Base-by-base conservation (phyloP, 1,140 invertebrate genomes). In the Ostrea denselamellosa region DNA sequence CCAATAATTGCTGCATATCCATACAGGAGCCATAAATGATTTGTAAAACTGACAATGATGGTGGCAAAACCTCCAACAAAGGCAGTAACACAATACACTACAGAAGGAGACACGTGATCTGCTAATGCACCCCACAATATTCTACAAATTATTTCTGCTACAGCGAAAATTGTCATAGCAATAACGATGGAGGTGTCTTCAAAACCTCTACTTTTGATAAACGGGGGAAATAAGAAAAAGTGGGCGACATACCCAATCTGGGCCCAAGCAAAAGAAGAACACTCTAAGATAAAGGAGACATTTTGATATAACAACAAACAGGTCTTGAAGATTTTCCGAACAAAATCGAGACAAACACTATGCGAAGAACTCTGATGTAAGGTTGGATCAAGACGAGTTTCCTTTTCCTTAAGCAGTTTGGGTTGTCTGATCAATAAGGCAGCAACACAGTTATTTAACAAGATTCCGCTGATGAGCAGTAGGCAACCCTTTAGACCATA, bases 401-500 rank as follows among this genome's bases (percentile, higher is more conserved):
- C n/a, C 5, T 17, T 17, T n/a, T 19, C 56, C 17, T 62, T 62
- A 7, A 62, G 56, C 56, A 19, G 56, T 17, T 62, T 5, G 14
- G 56, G 56, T 17, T 62, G 56, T 17, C 56, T 17, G 17, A 62
- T 62, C 14, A 62, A 62, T 17, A n/a, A 62, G 2, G 17, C 56
- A 62, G 56, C 56, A n/a, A 62, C 56, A 62, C 56, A 62, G 56
- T 62, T 62, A 62, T 62, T 62, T 62, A 62, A 62, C 1, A 62
- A 12, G 19, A 62, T 62, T 14, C 56, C 56, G 17, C 56, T 62
- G 17, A 62, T 62, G 56, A 62, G 17, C n/a, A 88, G 58, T 28
- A 88, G 62, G 25, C 84, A 71, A 53, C 85, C 85, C 1, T 44
- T 51, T 17, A 88, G 71, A n/a, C 87, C 97, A 97, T 0, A 98